Base-by-base conservation (phyloP, 1,140 invertebrate species). In the Apis florea region DNA sequence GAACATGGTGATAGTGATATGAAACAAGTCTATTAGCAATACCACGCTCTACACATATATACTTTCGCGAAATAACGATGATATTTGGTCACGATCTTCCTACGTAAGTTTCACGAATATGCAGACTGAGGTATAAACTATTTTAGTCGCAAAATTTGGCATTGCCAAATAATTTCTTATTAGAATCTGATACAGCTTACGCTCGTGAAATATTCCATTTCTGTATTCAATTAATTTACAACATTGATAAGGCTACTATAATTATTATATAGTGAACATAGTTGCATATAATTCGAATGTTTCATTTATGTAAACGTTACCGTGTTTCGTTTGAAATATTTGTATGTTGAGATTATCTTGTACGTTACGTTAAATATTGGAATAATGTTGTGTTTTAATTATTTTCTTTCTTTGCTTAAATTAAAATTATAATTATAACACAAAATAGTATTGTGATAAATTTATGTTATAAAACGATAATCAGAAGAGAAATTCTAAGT, bases 1-100 rank as follows among this genome's bases (percentile, higher is more conserved):
- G 64, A 88, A 91, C 88, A 92, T 91, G 91, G 90, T 92, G 90
- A 91, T 82, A 89, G 89, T 90, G 89, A 89, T 92, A 91, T 90
- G 90, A 89, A 87, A 90, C 88, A 72, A 90, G 85, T 87, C 78
- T 80, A 90, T 89, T 92, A 92, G 82, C 84, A 84, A 79, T 85
- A 81, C 83, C 66, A 83, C 75, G 61, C 66, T 77, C 80, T 80
- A 73, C 77, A 73, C 74, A 71, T 71, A 77, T 83, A 85, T 84
- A 76, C 31, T 64, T 75, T 71, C 58, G 84, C 66, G 80, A 88
- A 88, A 76, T 86, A 85, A 92, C 83, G 85, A 92, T 92, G 90
- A 91, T 90, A 91, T 78, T 89, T 83, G 85, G 81, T 83, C 85
- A 84, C 85, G 78, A 79, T 86, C 85, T 80, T 82, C 83, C 85